A percentile compares a stretch with the other conserved stretches of the same genome.
Conservation (phyloP, 2,113 vertebrate genomes). For the Gallinago media region DNA sequence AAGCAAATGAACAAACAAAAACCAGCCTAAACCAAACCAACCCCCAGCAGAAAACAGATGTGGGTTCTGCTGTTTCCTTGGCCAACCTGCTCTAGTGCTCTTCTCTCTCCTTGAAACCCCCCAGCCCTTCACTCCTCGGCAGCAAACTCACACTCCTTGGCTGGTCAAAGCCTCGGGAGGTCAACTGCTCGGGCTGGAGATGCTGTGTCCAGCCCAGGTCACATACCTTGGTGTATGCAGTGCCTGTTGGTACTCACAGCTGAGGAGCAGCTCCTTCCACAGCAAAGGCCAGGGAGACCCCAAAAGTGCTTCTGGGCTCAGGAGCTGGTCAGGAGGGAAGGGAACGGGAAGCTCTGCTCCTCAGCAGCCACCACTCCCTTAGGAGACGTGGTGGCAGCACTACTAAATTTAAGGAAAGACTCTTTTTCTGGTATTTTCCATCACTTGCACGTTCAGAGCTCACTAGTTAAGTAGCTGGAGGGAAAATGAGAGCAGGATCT, state of each 20-base stretch:
- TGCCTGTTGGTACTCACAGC: rapidly evolving
- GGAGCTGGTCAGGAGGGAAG: rapidly evolving
- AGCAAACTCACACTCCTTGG: neutral
- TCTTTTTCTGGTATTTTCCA: neutral
- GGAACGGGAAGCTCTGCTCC: neutral
- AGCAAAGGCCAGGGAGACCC: neutral
- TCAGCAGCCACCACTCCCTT: neutral
- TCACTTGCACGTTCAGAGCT: neutral
- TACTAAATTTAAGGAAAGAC: neutral
- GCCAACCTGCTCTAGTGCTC: neutral
- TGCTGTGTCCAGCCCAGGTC: neutral
- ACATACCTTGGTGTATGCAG: rapidly evolving
- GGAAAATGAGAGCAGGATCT: neutral
- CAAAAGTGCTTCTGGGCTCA: rapidly evolving
- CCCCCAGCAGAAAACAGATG: neutral
- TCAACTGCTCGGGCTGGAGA: neutral
- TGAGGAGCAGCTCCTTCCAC: neutral
- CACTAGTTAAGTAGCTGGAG: neutral
- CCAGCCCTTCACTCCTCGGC: neutral
- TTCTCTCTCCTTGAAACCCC: rapidly evolving
- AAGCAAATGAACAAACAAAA: neutral
- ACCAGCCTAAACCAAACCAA: rapidly evolving
- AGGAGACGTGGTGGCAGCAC: rapidly evolving
- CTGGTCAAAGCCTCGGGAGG: neutral
- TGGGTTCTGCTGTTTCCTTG: neutral